Evolutionary conservation across 2,888 invertebrate genomes (phyloP), one percentile per base, ranked within the genome.

Genomic region (Julus scandinavius): DNA sequence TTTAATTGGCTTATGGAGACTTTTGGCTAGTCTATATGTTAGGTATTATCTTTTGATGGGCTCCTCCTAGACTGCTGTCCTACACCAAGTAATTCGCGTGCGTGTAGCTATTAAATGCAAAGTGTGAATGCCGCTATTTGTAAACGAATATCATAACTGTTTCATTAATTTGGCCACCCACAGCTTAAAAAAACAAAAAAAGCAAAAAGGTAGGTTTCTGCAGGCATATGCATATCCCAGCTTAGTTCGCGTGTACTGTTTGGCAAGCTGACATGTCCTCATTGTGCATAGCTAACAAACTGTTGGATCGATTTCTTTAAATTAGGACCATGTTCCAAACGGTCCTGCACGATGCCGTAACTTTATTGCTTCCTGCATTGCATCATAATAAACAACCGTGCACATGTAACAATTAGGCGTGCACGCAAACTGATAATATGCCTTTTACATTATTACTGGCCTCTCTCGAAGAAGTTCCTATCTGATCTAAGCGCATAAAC

Each of bases 71-170:
- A 5, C 63, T 63, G n/a, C 63, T n/a, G 63, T 63, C 11, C 63
- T 63, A 17, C n/a, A 63, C n/a, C n/a, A 63, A 11, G 13, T 17
- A 63, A 15, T n/a, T 63, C 4, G 63, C 63, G 63, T 63, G 63
- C 63, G 6, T 63, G 5, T n/a, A n/a, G n/a, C 63, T n/a, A 63
- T 63, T 63, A 63, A 63, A 63, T n/a, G 63, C 63, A 63, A 63
- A 63, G 63, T 63, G 63, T 63, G 63, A 63, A 63, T 63, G 63
- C n/a, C 63, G 63, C 63, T 63, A 63, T 63, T 63, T 63, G 63
- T 63, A 63, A 63, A 63, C 63, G 63, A 63, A 63, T 63, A 63
- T 63, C 63, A n/a, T 63, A 63, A 63, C 63, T 63, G 17, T 63
- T 63, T 63, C 63, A 63, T 63, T 63, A 63, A 63, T 63, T 63